Base-by-base conservation (phyloP, 1,140 invertebrate genomes). In the Calephelis nemesis region DNA sequence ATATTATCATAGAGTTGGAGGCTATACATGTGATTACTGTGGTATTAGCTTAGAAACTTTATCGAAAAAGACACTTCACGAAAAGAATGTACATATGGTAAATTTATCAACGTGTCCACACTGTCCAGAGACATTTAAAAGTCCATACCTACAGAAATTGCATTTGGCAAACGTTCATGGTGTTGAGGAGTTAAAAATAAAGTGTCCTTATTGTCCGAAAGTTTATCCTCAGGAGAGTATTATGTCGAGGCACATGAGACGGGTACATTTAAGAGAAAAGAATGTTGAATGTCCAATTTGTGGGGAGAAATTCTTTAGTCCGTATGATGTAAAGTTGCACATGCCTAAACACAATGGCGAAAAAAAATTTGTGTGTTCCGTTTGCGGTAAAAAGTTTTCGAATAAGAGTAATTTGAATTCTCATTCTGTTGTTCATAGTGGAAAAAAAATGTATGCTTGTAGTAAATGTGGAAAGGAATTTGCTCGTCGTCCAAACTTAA, bases 311-410 rank as follows among this genome's bases (percentile, higher is more conserved):
- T 96, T 96, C 83, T 95, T 95, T 70, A 95, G 95, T 54, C 92
- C 93, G 1, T 95, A 94, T 60, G 95, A 95, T 72, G 89, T 96
- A 2, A 96, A 95, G 75, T 91, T 95, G 4, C 88, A 91, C 83
- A 96, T 96, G 92, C 81, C 95, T 49, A 94, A 93, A 40, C 95
- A 96, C 72, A 95, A 94, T n/a, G 95, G 94, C 0, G 95, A 94
- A 71, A 92, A 93, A 42, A 93, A 93, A 7, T 94, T 93, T 70
- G 82, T 92, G 0, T 94, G 94, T 73, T 79, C 88, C 5, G 84
- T 93, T 8, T 95, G 95, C 73, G 91, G 92, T 8, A 93, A 94
- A 70, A 88, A 93, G 19, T 95, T 95, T 67, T 92, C 93, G 0
- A 88, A 93, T 15, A 93, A 93, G 42, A 92, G 92, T 8, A 93